A percentile compares a stretch with the other conserved stretches of the same genome.
Conservation (phyloP, 2,113 vertebrate species). For the Hyla sarda region DNA sequence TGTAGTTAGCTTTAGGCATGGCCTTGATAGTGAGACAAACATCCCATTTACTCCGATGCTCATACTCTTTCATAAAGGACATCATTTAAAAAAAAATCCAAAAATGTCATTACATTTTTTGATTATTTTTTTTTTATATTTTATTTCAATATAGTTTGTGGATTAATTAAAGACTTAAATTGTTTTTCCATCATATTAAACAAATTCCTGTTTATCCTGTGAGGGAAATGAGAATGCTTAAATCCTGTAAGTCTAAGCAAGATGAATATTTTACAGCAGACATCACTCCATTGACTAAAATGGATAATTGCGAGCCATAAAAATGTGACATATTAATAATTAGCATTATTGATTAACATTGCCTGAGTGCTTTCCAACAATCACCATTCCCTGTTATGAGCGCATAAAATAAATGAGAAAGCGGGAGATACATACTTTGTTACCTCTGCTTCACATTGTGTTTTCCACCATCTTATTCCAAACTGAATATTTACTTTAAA, state of each 20-base stretch:
- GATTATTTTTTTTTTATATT: neutral
- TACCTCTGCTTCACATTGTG: neutral
- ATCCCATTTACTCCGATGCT: neutral
- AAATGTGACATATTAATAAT: slow-evolving; percentile 41
- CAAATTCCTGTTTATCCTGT: slow-evolving; percentile 40
- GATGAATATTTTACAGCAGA: slow-evolving; percentile 39
- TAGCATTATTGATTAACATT: slow-evolving; percentile 51
- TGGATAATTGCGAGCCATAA: slow-evolving; percentile 46
- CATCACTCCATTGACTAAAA: slow-evolving; percentile 43
- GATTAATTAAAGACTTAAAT: slow-evolving; percentile 38
- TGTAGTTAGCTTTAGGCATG: neutral
- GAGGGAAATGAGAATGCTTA: slow-evolving; percentile 28
- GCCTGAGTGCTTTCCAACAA: slow-evolving; percentile 38
- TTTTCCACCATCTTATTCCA: neutral
- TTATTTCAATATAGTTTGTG: slow-evolving; percentile 23
- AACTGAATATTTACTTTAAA: neutral
- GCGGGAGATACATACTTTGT: neutral
- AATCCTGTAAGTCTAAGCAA: slow-evolving; percentile 37
- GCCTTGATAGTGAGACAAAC: neutral
- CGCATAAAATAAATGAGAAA: slow-evolving; percentile 30
- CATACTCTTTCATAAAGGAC: neutral
- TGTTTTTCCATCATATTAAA: slow-evolving; percentile 43
- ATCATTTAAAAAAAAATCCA: neutral
- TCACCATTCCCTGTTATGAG: slow-evolving; percentile 26
- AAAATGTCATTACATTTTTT: neutral